phyloP scores from a whole-genome alignment of 2,113 vertebrate species.

The Candoia aspera region DNA sequence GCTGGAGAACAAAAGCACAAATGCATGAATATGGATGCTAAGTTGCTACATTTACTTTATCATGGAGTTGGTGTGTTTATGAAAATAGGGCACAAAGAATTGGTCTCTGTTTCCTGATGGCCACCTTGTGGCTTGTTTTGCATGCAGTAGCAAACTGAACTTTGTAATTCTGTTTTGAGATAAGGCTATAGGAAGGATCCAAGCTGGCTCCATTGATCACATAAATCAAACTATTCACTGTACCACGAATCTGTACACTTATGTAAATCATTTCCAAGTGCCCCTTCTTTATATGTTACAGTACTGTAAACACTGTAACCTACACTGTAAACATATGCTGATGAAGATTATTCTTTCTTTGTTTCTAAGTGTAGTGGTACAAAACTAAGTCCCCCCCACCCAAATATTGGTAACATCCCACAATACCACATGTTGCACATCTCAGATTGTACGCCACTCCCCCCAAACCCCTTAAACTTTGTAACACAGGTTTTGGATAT shows the following conservation, averaged over 20 bases:
- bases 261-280: constrained; percentile 66
- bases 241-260: constrained; percentile 48
- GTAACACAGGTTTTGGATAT: constrained; percentile 66
- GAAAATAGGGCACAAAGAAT: constrained; percentile 70
- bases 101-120: constrained; percentile 58
- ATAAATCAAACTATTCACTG: constrained; percentile 54
- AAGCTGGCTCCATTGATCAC: constrained; percentile 64
- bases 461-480: constrained; percentile 66
- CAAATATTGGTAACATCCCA: constrained; percentile 43
- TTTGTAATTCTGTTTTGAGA: constrained; percentile 58
- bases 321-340: constrained; percentile 16
- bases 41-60: constrained; percentile 66
- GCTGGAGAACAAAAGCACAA: constrained; percentile 77
- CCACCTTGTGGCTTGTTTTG: constrained; percentile 62
- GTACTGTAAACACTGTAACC: constrained; percentile 56
- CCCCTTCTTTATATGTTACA: constrained; percentile 42
- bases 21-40: constrained; percentile 60
- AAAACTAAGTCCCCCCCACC: constrained; percentile 25
- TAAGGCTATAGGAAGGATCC: constrained; percentile 61
- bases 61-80: constrained; percentile 63
- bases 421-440: constrained; percentile 69
- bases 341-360: constrained; percentile 1
- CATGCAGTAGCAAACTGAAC: constrained; percentile 68
- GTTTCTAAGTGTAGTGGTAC: constrained; percentile 30
- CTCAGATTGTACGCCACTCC: constrained; percentile 63